Conservation (phyloP, 2,888 invertebrate genomes). For the Pilophorus perplexus region DNA sequence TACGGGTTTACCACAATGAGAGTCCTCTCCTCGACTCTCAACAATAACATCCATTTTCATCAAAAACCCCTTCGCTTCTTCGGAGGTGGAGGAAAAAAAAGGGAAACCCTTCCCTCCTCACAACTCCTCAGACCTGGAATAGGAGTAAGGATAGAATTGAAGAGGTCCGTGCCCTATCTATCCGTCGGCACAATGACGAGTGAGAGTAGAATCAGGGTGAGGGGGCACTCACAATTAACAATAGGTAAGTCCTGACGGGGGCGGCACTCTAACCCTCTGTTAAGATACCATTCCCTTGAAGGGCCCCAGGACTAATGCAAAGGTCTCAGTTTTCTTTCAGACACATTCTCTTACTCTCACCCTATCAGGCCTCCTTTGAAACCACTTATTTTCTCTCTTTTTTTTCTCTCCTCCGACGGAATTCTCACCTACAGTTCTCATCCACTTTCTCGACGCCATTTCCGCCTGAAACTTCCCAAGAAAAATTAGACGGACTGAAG, state of each 20-base stretch:
- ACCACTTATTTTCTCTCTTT: constrained; percentile 23
- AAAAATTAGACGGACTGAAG: too few relatives aligned
- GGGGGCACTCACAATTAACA: constrained; percentile 38
- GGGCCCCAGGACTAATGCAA: constrained; percentile 21
- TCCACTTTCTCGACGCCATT: too few relatives aligned
- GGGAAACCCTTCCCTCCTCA: too few relatives aligned
- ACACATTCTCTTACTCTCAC: not conserved
- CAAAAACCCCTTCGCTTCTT: constrained; percentile 5
- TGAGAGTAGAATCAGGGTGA: not conserved
- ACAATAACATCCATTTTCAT: constrained; percentile 34
- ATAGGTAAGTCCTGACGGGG: constrained; percentile 24
- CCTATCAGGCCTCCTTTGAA: constrained; percentile 10
- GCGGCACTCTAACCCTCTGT: constrained; percentile 8
- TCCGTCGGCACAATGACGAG: constrained; percentile 20
- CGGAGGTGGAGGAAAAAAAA: not conserved
- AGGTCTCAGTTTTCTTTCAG: constrained; percentile 30
- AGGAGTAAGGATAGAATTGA: constrained; percentile 20
- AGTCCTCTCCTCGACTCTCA: constrained; percentile 1
- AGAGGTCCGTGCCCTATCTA: constrained; percentile 37
- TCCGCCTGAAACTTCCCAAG: too few relatives aligned
- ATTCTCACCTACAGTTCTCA: too few relatives aligned
- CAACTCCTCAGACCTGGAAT: too few relatives aligned
- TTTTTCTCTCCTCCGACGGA: too few relatives aligned
- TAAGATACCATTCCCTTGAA: not conserved
- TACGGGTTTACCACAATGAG: constrained; percentile 20